These are phyloP conservation scores for Anser brachyrhynchus DNA, from an alignment of 2,113 vertebrate species.

Conservation along the genomic window DNA sequence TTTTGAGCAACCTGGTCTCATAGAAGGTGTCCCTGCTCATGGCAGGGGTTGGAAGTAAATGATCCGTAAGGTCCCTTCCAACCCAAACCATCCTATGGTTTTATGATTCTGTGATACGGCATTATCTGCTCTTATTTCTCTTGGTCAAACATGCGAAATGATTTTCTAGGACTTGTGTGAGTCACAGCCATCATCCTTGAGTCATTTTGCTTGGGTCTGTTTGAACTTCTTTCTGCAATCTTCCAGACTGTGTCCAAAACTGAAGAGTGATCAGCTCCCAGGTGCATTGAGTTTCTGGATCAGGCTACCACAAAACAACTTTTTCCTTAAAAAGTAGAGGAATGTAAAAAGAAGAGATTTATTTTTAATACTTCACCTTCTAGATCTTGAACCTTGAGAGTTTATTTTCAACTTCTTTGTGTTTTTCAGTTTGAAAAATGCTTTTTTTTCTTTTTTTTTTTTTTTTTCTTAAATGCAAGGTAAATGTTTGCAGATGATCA, in stretches of 20 bases:
- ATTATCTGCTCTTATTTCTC: not conserved
- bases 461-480: not conserved
- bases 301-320: not conserved
- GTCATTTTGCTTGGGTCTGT: not conserved
- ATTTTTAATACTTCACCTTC: not conserved
- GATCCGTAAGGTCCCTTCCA: too few relatives aligned
- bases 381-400: not conserved
- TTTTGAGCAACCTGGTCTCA: too few relatives aligned
- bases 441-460: too few relatives aligned
- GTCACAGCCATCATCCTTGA: not conserved
- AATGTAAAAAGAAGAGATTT: not conserved
- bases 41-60: too few relatives aligned
- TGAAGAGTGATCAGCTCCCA: not conserved
- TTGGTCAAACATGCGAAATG: not conserved
- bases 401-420: not conserved
- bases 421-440: not conserved
- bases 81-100: too few relatives aligned
- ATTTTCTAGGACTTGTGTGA: not conserved
- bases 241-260: not conserved
- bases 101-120: too few relatives aligned
- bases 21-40: too few relatives aligned
- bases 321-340: not conserved
- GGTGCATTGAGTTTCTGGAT: not conserved
- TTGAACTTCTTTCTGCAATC: not conserved
- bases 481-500: not conserved